These are phyloP conservation scores for Laspeyria flexula DNA, from an alignment of 2,888 invertebrate species.

Conservation along the genomic window DNA sequence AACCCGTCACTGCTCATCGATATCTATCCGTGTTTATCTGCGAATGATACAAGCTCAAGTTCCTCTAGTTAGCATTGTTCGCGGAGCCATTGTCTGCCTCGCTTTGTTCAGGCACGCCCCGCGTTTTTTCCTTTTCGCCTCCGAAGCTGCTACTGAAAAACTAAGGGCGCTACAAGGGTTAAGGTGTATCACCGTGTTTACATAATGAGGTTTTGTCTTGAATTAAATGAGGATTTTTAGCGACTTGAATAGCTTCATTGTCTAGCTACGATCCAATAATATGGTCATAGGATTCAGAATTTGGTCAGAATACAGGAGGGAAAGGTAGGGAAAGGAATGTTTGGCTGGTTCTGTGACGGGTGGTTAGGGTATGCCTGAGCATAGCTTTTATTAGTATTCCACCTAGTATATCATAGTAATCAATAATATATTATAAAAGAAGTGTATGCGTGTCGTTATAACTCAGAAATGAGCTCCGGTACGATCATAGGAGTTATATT, in stretches of 20 bases:
- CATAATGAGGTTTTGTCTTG: constrained; percentile 33
- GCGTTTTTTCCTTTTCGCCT: constrained; percentile 78
- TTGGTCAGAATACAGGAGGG: too few relatives aligned
- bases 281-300: too few relatives aligned
- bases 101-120: constrained; percentile 83
- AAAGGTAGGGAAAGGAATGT: too few relatives aligned
- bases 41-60: constrained; percentile 74
- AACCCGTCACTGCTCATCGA: constrained; percentile 42
- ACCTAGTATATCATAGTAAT: too few relatives aligned
- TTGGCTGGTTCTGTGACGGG: too few relatives aligned
- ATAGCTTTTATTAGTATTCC: too few relatives aligned
- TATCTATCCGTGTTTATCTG: constrained; percentile 71
- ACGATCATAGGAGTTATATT: too few relatives aligned
- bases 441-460: too few relatives aligned
- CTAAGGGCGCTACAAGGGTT: constrained; percentile 42
- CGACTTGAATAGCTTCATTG: neutral
- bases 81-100: constrained; percentile 71
- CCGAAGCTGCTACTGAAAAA: constrained; percentile 65
- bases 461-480: too few relatives aligned
- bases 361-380: too few relatives aligned
- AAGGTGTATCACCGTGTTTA: constrained; percentile 42
- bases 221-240: constrained; percentile 9
- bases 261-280: too few relatives aligned
- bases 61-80: constrained; percentile 82
- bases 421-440: too few relatives aligned